Conservation (phyloP, 1,140 invertebrate genomes). For the Cydia fagiglandana region DNA sequence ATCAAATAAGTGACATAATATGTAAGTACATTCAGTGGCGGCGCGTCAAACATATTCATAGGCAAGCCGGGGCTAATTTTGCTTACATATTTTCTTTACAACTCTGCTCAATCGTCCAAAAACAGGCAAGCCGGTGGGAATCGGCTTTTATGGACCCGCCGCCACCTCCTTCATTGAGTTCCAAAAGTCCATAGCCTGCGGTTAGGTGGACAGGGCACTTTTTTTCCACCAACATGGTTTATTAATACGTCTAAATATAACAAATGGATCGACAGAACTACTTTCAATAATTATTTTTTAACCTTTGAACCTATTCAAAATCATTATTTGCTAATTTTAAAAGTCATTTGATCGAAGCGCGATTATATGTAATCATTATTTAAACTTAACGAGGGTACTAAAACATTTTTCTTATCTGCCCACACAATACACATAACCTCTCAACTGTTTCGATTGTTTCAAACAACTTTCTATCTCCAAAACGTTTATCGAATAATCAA, state of each 20-base stretch:
- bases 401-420: slow-evolving; percentile 40
- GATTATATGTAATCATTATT: slow-evolving; percentile 7
- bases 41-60: too few species aligned
- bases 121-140: too few species aligned
- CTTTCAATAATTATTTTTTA: not conserved
- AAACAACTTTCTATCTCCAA: slow-evolving; percentile 71
- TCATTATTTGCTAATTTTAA: slow-evolving; percentile 14
- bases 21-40: too few species aligned
- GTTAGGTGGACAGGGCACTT: too few species aligned
- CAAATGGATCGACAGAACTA: not conserved
- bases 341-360: slow-evolving; percentile 1
- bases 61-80: too few species aligned
- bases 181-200: too few species aligned
- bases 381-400: slow-evolving; percentile 13
- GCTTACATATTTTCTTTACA: too few species aligned
- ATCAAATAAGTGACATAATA: too few species aligned
- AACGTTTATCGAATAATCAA: slow-evolving; percentile 73
- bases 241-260: not conserved
- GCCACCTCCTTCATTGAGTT: too few species aligned
- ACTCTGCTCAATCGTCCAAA: too few species aligned
- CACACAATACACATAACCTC: slow-evolving; percentile 56
- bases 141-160: too few species aligned
- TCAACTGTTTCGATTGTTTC: slow-evolving; percentile 60
- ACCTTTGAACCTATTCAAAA: not conserved
- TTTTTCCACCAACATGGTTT: too few species aligned